Evolutionary conservation across 2,797 vertebrate genomes (phyloP), one percentile per base, ranked within the genome.

Genomic region (Oreonectes daqikongensis): DNA sequence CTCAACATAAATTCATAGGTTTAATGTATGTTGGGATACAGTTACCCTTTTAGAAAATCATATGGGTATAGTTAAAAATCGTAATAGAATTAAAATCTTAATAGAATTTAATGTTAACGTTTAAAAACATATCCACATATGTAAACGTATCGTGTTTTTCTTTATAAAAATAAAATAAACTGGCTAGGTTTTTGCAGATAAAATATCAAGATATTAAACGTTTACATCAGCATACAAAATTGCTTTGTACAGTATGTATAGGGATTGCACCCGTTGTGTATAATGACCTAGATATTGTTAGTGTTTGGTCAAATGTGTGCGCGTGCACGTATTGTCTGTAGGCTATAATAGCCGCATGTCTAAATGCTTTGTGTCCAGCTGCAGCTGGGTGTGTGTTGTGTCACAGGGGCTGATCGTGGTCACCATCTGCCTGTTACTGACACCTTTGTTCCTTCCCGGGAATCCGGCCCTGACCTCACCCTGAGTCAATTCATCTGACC

Each of bases 381-480:
- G 40, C 66, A 64, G 67, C 72, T 30, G 79, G 48, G 60, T 76
- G 66, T 57, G 26, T 55, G 42, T 40, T 65, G 61, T 72, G 30
- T 71, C 78, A 26, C 46, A 40, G 55, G 78, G 65, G n/a, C 64
- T 26, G n/a, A 69, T 35, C 46, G 38, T 77, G 80, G 60, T 35
- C 30, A 65, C 78, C 83, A 84, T 84, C 83, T 84, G 80, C 32
- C 65, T 35, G 32, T 50, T 66, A 48, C 67, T 70, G 72, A 75
- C 72, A 65, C 66, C 38, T 55, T 69, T 53, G 72, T 57, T 65
- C 22, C 26, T 38, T 6, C 48, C 17, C 1, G 5, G 35, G 63
- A 55, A 67, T 50, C 72, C 61, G 44, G 67, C 40, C 77, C 70
- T 72, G 77, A 81, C 80, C 74, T 82, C 77, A 59, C 44, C 69